Evolutionary conservation across 2,888 invertebrate species (phyloP).

Genomic region (Catonia carolina): DNA sequence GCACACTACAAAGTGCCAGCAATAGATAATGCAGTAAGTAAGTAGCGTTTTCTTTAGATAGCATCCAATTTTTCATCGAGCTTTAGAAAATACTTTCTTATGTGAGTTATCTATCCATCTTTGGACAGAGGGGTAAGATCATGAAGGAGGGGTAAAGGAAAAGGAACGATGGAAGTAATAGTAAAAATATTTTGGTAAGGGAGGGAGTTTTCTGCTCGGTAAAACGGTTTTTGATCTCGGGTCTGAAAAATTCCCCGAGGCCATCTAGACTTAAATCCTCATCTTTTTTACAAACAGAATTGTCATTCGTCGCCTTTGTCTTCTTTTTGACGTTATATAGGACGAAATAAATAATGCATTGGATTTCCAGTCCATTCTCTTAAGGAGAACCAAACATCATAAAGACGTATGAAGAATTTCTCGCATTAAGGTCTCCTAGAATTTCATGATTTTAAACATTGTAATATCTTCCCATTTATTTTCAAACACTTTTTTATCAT

Average conservation of each 20-base stretch:
- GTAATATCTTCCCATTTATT: too few relatives aligned
- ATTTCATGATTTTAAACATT: too few relatives aligned
- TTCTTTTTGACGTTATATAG: conserved; percentile 1
- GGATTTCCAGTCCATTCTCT: background rate
- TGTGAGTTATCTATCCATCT: conserved; percentile 7
- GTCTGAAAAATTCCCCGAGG: conserved; percentile 1
- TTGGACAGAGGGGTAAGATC: background rate
- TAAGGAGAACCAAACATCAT: too few relatives aligned
- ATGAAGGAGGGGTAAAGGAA: background rate
- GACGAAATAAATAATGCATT: conserved; percentile 10
- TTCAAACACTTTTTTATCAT: too few relatives aligned
- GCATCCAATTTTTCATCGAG: background rate
- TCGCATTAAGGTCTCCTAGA: too few relatives aligned
- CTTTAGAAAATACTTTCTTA: background rate
- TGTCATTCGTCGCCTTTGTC: background rate
- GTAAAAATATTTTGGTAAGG: background rate
- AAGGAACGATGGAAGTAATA: background rate
- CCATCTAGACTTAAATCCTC: background rate
- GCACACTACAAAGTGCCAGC: too few relatives aligned
- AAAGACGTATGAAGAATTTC: too few relatives aligned
- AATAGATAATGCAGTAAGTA: too few relatives aligned
- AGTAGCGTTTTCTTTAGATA: background rate
- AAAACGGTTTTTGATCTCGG: conserved; percentile 10
- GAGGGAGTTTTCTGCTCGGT: background rate
- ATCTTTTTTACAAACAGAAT: conserved; percentile 15